A percentile compares a stretch with the other conserved stretches of the same genome.
phyloP scores from a whole-genome alignment of 2,113 vertebrate genomes.

The Sylvia atricapilla region DNA sequence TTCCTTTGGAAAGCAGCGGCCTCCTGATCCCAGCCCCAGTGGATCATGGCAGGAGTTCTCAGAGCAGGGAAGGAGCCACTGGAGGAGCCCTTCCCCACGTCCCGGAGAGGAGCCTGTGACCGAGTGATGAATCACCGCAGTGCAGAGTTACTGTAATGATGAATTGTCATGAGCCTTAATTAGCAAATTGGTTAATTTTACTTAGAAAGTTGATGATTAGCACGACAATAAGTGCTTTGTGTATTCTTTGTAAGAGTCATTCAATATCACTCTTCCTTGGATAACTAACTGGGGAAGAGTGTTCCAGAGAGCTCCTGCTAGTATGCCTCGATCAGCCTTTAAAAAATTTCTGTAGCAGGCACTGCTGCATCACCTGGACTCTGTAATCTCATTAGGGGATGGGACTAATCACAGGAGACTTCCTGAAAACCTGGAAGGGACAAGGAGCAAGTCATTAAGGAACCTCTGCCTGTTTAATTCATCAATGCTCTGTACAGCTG shows the following conservation, averaged over 20 bases:
- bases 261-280: background rate
- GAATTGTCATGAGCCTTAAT: constrained; percentile 25
- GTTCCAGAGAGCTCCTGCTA: background rate
- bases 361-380: background rate
- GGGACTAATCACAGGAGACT: background rate
- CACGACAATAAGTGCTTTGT: background rate
- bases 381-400: background rate
- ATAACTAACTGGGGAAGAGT: background rate
- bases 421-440: background rate
- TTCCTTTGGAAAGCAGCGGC: background rate
- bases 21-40: accelerated
- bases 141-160: background rate
- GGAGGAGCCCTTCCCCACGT: background rate
- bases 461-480: background rate
- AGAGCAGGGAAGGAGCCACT: background rate
- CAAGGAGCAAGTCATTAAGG: background rate
- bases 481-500: background rate
- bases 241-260: background rate
- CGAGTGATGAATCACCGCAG: background rate
- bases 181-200: constrained; percentile 25
- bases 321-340: background rate
- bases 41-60: background rate
- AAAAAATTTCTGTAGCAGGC: background rate
- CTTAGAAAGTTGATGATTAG: constrained; percentile 7
- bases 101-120: background rate